These are phyloP conservation scores for Characodon lateralis DNA, from an alignment of 2,797 vertebrate genomes.

Conservation along the genomic window DNA sequence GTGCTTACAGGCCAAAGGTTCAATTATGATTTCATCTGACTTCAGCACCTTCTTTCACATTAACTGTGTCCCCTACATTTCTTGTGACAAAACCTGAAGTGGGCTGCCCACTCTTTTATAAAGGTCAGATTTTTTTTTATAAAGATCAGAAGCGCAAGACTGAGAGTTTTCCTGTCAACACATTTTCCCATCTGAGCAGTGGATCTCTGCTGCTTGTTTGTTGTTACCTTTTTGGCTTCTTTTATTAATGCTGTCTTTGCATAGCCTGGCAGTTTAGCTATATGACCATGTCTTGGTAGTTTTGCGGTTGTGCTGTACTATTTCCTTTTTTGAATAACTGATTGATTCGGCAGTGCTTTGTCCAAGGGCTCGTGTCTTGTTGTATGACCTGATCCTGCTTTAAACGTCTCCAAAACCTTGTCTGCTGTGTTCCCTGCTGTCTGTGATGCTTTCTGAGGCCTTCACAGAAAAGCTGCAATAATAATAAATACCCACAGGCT, in stretches of 20 bases:
- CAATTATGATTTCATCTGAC: background rate
- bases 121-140: background rate
- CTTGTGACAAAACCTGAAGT: background rate
- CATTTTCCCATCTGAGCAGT: background rate
- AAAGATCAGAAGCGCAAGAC: background rate
- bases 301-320: background rate
- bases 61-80: background rate
- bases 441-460: background rate
- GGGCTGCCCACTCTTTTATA: background rate
- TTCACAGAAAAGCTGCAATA: background rate
- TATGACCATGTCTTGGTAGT: background rate
- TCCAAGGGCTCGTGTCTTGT: background rate
- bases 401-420: background rate
- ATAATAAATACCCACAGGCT: background rate
- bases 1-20: background rate
- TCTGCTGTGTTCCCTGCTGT: background rate
- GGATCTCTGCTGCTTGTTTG: background rate
- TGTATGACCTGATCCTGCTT: background rate
- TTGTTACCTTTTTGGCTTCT: background rate
- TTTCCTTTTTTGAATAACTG: background rate
- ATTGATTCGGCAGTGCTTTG: background rate
- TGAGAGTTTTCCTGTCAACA: background rate
- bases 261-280: background rate
- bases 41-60: background rate
- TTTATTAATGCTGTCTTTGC: background rate